Evolutionary conservation across 2,888 invertebrate genomes (phyloP).

Genomic region (Pogonocherus hispidulus): DNA sequence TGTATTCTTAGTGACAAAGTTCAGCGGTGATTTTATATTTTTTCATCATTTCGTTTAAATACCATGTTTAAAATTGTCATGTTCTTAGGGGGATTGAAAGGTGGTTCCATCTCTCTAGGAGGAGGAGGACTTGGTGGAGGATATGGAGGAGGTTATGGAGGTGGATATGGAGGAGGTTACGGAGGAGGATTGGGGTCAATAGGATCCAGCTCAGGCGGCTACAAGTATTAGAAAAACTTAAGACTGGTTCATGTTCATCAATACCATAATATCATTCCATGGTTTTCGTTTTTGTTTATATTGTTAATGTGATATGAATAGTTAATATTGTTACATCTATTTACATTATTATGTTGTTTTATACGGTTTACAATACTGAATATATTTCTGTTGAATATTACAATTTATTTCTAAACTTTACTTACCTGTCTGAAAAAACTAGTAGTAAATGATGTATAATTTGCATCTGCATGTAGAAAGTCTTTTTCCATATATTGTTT

Average conservation of each 20-base stretch:
- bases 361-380: neutral
- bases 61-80: neutral
- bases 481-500: no score
- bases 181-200: neutral
- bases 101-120: slow-evolving; percentile 12
- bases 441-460: no score
- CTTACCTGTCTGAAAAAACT: no score
- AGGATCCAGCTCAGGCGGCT: slow-evolving; percentile 4
- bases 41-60: neutral
- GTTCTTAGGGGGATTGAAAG: neutral
- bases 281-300: neutral
- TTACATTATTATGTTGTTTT: neutral
- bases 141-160: slow-evolving; percentile 10
- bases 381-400: neutral
- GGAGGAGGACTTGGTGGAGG: slow-evolving; percentile 6
- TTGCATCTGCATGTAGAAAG: no score
- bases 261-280: neutral
- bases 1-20: no score
- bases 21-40: no score
- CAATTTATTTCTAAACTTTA: neutral
- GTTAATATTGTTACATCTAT: slow-evolving; percentile 1
- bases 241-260: slow-evolving; percentile 13
- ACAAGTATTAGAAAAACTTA: slow-evolving; percentile 14
- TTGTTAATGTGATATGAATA: slow-evolving; percentile 18
- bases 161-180: slow-evolving; percentile 10